Evolutionary conservation across 2,888 invertebrate species (phyloP).

Genomic region (Eremobia ochroleuca): DNA sequence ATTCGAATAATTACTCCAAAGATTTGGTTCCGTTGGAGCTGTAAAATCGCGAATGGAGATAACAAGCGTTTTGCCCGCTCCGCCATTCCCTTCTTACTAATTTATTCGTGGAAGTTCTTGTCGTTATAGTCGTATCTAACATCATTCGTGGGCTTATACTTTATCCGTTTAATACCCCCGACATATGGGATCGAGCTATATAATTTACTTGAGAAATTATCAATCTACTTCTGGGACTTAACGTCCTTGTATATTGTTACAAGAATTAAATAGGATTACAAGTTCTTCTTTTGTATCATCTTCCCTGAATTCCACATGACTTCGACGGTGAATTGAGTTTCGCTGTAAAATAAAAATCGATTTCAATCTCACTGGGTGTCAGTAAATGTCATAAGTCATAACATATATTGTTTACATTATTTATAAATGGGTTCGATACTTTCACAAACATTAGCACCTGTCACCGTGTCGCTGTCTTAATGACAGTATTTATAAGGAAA

Average conservation of each 20-base stretch:
- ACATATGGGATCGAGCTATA: slow-evolving; percentile 76
- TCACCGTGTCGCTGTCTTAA: slow-evolving; percentile 88
- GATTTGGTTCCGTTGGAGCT: slow-evolving; percentile 78
- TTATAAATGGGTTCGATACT: slow-evolving; percentile 84
- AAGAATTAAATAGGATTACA: slow-evolving; percentile 55
- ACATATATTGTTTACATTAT: slow-evolving; percentile 81
- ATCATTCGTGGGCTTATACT: slow-evolving; percentile 80
- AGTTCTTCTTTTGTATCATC: slow-evolving; percentile 36
- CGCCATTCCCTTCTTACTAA: slow-evolving; percentile 78
- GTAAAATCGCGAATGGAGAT: slow-evolving; percentile 82
- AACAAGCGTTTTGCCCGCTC: slow-evolving; percentile 80
- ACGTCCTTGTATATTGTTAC: slow-evolving; percentile 52
- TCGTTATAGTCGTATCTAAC: slow-evolving; percentile 80
- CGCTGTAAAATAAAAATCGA: slow-evolving; percentile 61
- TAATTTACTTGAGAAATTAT: slow-evolving; percentile 76
- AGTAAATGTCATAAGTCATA: slow-evolving; percentile 76
- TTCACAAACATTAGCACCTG: slow-evolving; percentile 88
- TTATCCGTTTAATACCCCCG: slow-evolving; percentile 78
- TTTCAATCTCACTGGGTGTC: slow-evolving; percentile 73
- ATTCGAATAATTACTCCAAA: slow-evolving; percentile 78
- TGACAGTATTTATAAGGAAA: slow-evolving; percentile 91
- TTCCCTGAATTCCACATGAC: slow-evolving; percentile 26
- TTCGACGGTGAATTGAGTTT: slow-evolving; percentile 8
- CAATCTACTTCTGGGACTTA: slow-evolving; percentile 68
- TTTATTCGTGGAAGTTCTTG: slow-evolving; percentile 85